Conservation (phyloP, 2,113 vertebrate genomes). For the Rhea americana region DNA sequence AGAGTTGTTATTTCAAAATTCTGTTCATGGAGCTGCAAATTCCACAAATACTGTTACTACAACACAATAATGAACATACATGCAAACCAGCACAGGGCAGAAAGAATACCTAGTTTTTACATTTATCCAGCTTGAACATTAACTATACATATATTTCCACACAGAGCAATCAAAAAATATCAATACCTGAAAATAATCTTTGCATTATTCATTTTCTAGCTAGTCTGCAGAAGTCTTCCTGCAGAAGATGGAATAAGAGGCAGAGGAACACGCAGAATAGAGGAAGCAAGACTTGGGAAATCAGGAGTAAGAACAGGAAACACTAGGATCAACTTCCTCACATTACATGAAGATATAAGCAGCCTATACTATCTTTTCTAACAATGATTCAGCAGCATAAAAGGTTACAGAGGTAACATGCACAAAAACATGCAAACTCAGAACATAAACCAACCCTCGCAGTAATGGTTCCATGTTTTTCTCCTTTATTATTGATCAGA, state of each 20-base stretch:
- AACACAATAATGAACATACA: background rate
- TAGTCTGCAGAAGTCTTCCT: background rate
- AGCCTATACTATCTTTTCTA: background rate
- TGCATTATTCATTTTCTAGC: background rate
- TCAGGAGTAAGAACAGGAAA: background rate
- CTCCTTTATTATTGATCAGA: constrained; percentile 96
- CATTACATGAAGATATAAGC: rapidly evolving
- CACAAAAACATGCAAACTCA: background rate
- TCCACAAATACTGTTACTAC: constrained; percentile 12
- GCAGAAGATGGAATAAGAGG: background rate
- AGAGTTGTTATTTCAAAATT: constrained; percentile 97
- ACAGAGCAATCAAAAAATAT: rapidly evolving
- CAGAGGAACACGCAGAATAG: background rate
- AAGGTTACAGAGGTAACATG: background rate
- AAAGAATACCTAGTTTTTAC: no score
- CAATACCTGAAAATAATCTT: background rate
- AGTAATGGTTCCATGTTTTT: constrained; percentile 95
- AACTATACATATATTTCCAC: rapidly evolving
- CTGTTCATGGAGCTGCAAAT: constrained; percentile 87
- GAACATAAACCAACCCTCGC: constrained; percentile 80
- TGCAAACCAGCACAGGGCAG: no score
- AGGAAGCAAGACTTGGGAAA: background rate
- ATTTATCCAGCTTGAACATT: background rate
- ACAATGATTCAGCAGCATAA: background rate
- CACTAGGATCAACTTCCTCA: background rate